phyloP scores from a whole-genome alignment of 2,113 vertebrate genomes.

The Phylloscopus trochiloides region DNA sequence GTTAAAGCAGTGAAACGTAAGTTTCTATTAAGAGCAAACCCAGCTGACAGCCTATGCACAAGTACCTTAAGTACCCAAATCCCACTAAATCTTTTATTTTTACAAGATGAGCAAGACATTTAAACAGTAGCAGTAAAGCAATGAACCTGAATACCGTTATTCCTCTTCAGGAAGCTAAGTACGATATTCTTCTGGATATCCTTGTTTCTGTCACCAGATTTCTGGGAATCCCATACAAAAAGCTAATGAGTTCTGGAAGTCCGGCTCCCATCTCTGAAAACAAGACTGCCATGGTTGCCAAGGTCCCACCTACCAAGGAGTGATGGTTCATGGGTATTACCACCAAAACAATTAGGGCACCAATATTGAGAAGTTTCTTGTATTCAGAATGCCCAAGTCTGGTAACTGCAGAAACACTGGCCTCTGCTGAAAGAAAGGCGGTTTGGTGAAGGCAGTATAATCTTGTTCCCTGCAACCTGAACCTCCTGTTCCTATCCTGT shows the following conservation, averaged over 20 bases:
- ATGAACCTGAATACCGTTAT: neutral
- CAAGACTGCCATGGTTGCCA: neutral
- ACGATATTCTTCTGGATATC: neutral
- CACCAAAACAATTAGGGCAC: neutral
- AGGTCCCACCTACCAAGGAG: neutral
- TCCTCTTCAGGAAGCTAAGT: neutral
- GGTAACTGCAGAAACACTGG: neutral
- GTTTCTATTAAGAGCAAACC: neutral
- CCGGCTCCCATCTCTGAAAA: neutral
- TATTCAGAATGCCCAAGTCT: neutral
- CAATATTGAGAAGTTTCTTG: neutral
- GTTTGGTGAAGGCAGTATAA: neutral
- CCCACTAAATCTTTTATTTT: neutral
- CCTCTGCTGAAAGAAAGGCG: neutral
- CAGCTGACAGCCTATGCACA: neutral
- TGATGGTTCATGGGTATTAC: neutral
- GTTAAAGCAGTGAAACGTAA: neutral
- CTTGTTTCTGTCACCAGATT: neutral
- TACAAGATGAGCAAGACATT: neutral
- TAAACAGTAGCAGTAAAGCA: neutral
- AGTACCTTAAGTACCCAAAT: neutral
- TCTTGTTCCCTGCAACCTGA: neutral
- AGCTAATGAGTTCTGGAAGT: neutral
- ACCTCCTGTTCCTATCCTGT: neutral
- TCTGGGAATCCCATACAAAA: neutral